Evolutionary conservation across 2,113 vertebrate genomes (phyloP).

Genomic region (Archocentrus centrarchus): DNA sequence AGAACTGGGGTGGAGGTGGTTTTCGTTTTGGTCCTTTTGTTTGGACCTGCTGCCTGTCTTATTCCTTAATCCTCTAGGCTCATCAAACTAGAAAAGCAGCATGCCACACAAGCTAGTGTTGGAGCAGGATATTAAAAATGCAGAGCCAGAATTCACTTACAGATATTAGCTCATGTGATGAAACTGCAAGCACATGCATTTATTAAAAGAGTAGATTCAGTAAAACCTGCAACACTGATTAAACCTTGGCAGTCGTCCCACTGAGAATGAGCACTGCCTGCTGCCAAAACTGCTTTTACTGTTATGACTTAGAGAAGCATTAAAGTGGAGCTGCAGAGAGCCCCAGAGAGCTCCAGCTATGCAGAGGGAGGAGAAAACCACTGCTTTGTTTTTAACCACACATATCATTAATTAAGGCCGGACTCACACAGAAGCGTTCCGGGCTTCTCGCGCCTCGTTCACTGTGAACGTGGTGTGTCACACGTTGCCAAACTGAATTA

Average conservation of each 20-base stretch:
- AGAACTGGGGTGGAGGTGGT: rapidly evolving
- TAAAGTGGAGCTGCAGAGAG: neutral
- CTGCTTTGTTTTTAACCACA: neutral
- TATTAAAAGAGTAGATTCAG: neutral
- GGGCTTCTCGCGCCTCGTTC: neutral
- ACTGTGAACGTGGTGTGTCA: neutral
- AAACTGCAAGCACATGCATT: constrained; percentile 15
- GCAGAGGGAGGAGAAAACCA: neutral
- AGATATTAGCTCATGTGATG: constrained; percentile 1
- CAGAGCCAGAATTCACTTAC: constrained; percentile 5
- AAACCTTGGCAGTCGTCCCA: constrained; percentile 23
- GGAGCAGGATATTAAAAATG: neutral
- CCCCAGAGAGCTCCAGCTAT: neutral
- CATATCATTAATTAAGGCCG: neutral
- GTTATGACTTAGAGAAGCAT: constrained; percentile 34
- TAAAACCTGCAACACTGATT: constrained; percentile 26
- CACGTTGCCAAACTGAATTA: neutral
- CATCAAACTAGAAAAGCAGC: neutral
- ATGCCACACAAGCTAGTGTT: neutral
- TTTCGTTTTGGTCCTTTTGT: too few relatives aligned
- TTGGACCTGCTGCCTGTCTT: neutral
- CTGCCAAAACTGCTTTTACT: constrained; percentile 53
- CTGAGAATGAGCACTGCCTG: neutral
- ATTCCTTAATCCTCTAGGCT: neutral
- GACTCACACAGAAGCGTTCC: neutral